Evolutionary conservation across 53 echinoderm and acorn worm species (phyloP).

Genomic region (Mesocentrotus franciscanus): DNA sequence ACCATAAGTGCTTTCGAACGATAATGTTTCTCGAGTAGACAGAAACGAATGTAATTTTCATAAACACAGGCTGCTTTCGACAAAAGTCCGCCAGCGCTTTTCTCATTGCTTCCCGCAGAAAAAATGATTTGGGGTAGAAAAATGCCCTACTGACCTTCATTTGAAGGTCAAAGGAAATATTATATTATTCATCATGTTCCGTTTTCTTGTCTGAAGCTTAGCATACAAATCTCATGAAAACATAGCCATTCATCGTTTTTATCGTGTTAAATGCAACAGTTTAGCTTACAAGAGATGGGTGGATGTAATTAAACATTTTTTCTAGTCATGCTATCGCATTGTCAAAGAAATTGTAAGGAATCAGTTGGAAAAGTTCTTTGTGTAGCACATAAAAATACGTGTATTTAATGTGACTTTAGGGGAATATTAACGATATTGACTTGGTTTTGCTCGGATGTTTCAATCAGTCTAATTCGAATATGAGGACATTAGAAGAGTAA

Average conservation of each 20-base stretch:
- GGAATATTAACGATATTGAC: too few relatives aligned
- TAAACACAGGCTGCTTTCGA: not conserved
- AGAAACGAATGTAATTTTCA: not conserved
- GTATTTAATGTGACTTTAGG: too few relatives aligned
- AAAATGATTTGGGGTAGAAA: not conserved
- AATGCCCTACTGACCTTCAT: not conserved
- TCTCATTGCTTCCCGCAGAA: not conserved
- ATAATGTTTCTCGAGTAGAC: not conserved
- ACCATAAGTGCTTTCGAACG: not conserved
- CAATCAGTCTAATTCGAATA: too few relatives aligned
- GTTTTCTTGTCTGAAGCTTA: not conserved
- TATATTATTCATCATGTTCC: not conserved
- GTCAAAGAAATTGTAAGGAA: too few relatives aligned
- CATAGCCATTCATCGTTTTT: not conserved
- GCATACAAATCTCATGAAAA: not conserved
- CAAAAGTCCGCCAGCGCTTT: not conserved
- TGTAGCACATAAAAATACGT: too few relatives aligned
- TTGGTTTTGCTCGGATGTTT: too few relatives aligned
- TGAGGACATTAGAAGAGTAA: too few relatives aligned
- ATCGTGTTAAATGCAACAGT: too few relatives aligned
- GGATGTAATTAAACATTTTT: too few relatives aligned
- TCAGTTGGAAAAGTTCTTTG: too few relatives aligned
- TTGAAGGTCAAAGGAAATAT: not conserved
- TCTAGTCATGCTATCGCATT: too few relatives aligned
- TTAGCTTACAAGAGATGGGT: too few relatives aligned